Evolutionary conservation across 1,140 invertebrate genomes (phyloP), one percentile per base, ranked within the genome.

Genomic region (Coptotermes formosanus): DNA sequence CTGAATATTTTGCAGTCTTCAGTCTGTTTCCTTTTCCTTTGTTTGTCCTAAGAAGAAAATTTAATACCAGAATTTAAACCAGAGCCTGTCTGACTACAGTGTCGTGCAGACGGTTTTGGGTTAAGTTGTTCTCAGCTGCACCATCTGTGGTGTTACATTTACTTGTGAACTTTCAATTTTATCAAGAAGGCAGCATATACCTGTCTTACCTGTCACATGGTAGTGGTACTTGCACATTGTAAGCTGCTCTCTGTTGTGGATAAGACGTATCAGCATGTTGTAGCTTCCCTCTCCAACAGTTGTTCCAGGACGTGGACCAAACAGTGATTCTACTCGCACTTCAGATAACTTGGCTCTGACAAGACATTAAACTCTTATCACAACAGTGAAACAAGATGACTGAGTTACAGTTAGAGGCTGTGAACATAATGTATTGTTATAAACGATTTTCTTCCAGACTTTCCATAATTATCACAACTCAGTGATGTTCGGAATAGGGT

Each of bases 231-330:
- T 45, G 45, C 83, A 84, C 43, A 52, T 84, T 52, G 45, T 25
- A 48, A 84, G 23, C 23, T 52, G 45, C n/a, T 84, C 44, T n/a
- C 45, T 52, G n/a, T 84, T 84, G 25, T 84, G 52, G 3, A 52
- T 21, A 52, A 84, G n/a, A 16, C 52, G 83, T 30, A 45, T 52
- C 21, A 84, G 4, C 16, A 84, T 84, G 16, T 52, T 52, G 48
- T 84, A 52, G 45, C 52, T 32, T 23, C 83, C 83, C 45, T 84
- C 83, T n/a, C 52, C n/a, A 30, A 84, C 83, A 23, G 52, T 45
- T 30, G 43, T 84, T 9, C 83, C 83, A 25, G 83, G 83, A 16
- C 52, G 25, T 19, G 83, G 83, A 21, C 83, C 83, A 52, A 52
- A 52, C 21, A 52, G 25, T 30, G 44, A 84, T n/a, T 84, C 83